Conservation (phyloP, 2,113 vertebrate species). For the Pampusana beccarii region DNA sequence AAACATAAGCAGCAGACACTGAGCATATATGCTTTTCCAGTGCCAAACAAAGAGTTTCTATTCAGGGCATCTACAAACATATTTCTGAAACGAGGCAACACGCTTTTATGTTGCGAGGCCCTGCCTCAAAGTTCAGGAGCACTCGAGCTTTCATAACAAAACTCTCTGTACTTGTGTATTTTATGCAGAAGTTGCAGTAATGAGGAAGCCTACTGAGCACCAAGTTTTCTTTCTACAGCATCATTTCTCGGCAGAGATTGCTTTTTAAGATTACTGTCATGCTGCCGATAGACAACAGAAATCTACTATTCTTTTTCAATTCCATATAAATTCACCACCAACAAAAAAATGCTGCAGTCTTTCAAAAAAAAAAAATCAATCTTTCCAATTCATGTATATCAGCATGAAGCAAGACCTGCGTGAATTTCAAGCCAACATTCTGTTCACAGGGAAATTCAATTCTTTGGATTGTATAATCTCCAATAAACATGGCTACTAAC, state of each 20-base stretch:
- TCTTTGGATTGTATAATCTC: neutral
- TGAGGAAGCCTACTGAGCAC: neutral
- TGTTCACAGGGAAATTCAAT: neutral
- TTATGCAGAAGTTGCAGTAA: neutral
- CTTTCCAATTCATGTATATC: neutral
- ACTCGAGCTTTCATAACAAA: neutral
- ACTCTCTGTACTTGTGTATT: neutral
- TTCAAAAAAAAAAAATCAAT: neutral
- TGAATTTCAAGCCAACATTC: neutral
- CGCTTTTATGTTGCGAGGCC: neutral
- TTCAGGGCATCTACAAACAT: neutral
- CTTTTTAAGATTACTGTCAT: slow-evolving; percentile 1
- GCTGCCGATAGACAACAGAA: neutral
- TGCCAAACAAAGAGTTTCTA: neutral
- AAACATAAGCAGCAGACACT: neutral
- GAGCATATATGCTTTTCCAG: neutral
- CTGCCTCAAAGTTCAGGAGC: neutral
- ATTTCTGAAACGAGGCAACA: neutral
- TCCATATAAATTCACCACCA: neutral
- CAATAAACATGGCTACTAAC: neutral
- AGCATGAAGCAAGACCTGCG: neutral
- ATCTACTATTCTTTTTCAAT: neutral
- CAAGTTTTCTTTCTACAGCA: neutral
- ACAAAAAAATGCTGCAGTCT: neutral
- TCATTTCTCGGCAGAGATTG: neutral